Base-by-base conservation (phyloP, 2,888 invertebrate genomes). In the Vesta saturnalis region DNA sequence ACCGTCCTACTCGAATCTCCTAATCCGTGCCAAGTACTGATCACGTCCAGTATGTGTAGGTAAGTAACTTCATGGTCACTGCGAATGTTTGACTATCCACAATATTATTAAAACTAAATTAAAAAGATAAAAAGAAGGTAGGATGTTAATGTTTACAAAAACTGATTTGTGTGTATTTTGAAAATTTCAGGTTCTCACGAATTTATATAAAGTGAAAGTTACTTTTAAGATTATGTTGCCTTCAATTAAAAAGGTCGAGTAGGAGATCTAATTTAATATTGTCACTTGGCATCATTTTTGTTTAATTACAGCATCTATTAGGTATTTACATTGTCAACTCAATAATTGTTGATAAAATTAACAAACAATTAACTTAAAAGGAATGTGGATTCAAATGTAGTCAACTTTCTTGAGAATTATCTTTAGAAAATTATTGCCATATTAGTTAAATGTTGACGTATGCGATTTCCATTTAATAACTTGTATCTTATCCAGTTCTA, bases 11-110 rank as follows among this genome's bases (percentile, higher is more conserved):
- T 58, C 39, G 19, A 35, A 58, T 58, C 14, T 39, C 58, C 58
- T 58, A 58, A 58, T 58, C 58, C 30, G 58, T 58, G 58, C 14
- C 30, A 43, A 43, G 58, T 39, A 14, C 43, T 15, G 58, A 58
- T 58, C 35, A 35, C 15, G 58, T 39, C 35, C 39, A 35, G 58
- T 58, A 58, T 43, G 58, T 35, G 58, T 58, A 58, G 58, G 58
- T 23, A 43, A 14, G 6, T n/a, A n/a, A n/a, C 43, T 19, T 15
- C 58, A 58, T 43, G 30, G 58, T 35, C 58, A 58, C 39, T 39
- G 58, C 58, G 18, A 56, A 58, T 35, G 21, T 10, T 39, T 10
- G 39, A n/a, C 39, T 39, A 39, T 39, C 39, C 12, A n/a, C 39
- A 39, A 39, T n/a, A n/a, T 39, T 39, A 39, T 39, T 39, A 12